Evolutionary conservation across 2,888 invertebrate species (phyloP), one percentile per base, ranked within the genome.

Genomic region (Empis stercorea): DNA sequence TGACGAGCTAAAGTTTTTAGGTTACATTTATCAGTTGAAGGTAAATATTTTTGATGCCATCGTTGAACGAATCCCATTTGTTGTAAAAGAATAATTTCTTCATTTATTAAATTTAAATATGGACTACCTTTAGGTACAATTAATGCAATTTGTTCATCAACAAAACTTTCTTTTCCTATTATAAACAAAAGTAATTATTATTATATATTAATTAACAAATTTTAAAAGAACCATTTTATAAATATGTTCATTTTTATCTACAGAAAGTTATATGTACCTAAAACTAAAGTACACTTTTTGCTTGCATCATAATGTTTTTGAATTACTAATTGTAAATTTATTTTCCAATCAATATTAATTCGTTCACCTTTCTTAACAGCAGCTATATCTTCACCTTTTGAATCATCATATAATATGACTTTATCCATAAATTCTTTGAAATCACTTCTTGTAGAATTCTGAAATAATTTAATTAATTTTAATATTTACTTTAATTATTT

Each of bases 21-120:
- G 76, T 76, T 87, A 61, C 92, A 93, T 52, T 81, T 80, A 65
- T 91, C 86, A 54, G 79, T 81, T 57, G 78, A 76, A 0, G 89
- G 88, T 59, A 87, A 70, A 66, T 84, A 85, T 30, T 80, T 80
- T 23, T 75, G 71, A 51, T 87, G 73, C 92, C 92, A 93, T 61
- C 87, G 86, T 46, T 79, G 75, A 45, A 91, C 82, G 52, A 93
- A 73, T 9, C 93, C 93, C 46, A 84, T 82, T 64, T 88, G 86
- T 60, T 87, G 85, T 73, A 92, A 79, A 47, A 81, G 76, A 58
- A 78, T 80, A 45, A 92, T 79, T 61, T 89, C 84, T 49, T 78
- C 76, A 61, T 92, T 87, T 32, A 92, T 78, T 45, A 84, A 72
- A 3, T 76, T 64, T 11, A 87, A 66, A 59, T 88, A 91, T 0